Base-by-base conservation (phyloP, 2,113 vertebrate species). In the Laticauda colubrina region DNA sequence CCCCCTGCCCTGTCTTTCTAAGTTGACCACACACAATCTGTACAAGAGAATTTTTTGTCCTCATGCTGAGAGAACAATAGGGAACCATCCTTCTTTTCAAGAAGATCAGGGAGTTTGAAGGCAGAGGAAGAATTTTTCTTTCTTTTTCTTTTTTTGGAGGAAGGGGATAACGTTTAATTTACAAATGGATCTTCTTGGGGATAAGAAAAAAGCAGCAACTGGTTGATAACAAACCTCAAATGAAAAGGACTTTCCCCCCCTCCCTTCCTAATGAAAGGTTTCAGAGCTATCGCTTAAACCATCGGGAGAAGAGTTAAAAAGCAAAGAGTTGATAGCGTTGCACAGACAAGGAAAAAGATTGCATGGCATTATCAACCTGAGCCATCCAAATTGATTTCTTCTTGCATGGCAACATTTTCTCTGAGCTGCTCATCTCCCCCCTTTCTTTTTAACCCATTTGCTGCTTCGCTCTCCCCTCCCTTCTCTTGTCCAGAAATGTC, bases 41-140 rank as follows among this genome's bases (percentile, higher is more conserved):
- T 98, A 98, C 98, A 98, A 98, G 98, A 98, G 98, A 98, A 98
- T 98, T 98, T 98, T 98, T 97, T 98, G 98, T 99, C 99, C 98
- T 98, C 99, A 99, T 98, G 99, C 99, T 99, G 99, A 96, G 99
- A 96, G 98, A 99, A 99, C 99, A 99, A 99, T 99, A 98, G 99
- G 99, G 98, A 98, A 98, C 98, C 98, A 99, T 99, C 98, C 99
- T 99, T 98, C 98, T 98, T 59, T 98, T 99, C 98, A 99, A 98
- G 98, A 98, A 99, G 98, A 98, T 98, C 97, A 97, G 97, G 97
- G 97, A 98, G 97, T 97, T 97, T 97, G 97, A 98, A 98, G 98
- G 98, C 98, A 98, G 97, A 98, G 98, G 98, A 59, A 55, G 81
- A 23, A 18, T 57, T 56, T 87, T 23, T 39, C 56, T 23, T 57